Base-by-base conservation (phyloP, 2,797 vertebrate genomes). In the Chiroxiphia lanceolata region DNA sequence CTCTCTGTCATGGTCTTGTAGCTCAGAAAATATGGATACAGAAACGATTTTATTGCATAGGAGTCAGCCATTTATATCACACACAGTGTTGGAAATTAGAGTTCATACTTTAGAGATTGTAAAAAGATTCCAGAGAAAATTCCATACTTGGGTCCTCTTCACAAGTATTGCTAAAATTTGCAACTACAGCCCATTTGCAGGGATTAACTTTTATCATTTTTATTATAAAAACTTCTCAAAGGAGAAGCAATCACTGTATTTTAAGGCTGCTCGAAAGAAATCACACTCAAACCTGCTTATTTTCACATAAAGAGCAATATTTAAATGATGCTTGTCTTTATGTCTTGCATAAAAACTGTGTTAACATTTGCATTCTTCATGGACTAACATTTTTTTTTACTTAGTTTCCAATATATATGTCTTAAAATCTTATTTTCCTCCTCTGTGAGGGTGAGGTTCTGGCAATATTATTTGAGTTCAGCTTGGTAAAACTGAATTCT, bases 281-380 rank as follows among this genome's bases (percentile, higher is more conserved):
- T 29, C 40, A 64, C 85, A 82, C 11, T 16, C 11, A 94, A 70
- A 84, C 63, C 22, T 42, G 11, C 68, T 93, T 92, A 74, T 93
- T 95, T 96, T 82, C 59, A 96, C 36, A 60, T 23, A 34, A 94
- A 91, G n/a, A 89, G 26, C 70, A 87, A 75, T 93, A 70, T 91
- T 95, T 89, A 92, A 94, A 94, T 79, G 6, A 77, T 36, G 21
- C 57, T 96, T 91, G 65, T 79, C 89, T 93, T 95, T 95, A 82
- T 59, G 81, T 23, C 33, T 76, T 38, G 33, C 38, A 92, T 90
- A 76, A 94, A 92, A 96, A 50, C 31, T 31, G 10, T 7, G 8
- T 79, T 91, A 94, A 77, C 33, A 68, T 61, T 95, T 88, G 20
- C 47, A 92, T 93, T 95, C 79, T 92, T 96, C 74, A 60, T 31